A percentile compares a stretch with the other conserved stretches of the same genome.
Evolutionary conservation across 2,113 vertebrate genomes (phyloP).

Genomic region (Ondatra zibethicus): DNA sequence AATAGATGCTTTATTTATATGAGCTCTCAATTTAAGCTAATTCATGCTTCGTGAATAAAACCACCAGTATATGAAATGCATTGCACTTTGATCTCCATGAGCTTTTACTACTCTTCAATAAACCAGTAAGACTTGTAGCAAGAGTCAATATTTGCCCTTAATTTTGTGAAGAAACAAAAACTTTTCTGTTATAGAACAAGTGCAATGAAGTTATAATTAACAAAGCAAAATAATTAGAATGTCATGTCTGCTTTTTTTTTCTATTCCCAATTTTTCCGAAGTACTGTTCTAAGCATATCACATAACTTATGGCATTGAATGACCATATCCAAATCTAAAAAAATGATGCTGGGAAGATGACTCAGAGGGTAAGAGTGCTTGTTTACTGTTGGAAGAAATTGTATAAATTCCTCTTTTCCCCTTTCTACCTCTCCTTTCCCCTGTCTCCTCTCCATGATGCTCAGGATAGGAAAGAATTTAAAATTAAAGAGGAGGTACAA

Average conservation of each 20-base stretch:
- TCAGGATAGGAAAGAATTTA: constrained; percentile 28
- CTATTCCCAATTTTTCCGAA: no score
- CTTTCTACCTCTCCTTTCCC: background rate
- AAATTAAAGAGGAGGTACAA: background rate
- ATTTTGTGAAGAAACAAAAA: background rate
- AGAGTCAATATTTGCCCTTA: background rate
- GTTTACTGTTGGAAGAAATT: constrained; percentile 31
- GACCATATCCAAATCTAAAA: no score
- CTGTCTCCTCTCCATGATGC: background rate
- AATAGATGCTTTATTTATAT: background rate
- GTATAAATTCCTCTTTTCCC: background rate
- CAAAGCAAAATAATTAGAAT: background rate
- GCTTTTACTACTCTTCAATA: background rate
- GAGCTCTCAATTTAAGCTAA: background rate
- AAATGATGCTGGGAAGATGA: background rate
- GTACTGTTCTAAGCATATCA: background rate
- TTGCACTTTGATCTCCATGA: background rate
- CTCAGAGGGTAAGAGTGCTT: background rate
- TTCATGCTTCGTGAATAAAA: background rate
- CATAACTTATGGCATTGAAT: background rate
- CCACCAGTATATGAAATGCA: background rate
- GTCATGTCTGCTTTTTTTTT: background rate
- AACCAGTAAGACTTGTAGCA: background rate
- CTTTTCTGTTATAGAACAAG: background rate
- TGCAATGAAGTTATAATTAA: background rate